phyloP scores from a whole-genome alignment of 2,113 vertebrate species.

The Entelurus aequoreus region DNA sequence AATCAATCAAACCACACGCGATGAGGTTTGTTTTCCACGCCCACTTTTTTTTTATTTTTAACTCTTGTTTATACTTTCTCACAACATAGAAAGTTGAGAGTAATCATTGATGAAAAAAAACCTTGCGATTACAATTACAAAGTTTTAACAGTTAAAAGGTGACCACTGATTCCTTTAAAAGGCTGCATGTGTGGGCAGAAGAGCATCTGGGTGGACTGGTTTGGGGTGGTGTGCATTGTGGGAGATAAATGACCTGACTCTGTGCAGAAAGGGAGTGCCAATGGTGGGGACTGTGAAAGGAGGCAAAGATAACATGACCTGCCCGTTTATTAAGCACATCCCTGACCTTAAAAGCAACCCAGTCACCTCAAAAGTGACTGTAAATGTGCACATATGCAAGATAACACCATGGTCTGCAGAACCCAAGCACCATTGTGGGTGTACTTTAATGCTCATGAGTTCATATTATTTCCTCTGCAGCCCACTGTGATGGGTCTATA shows the following conservation, averaged over 20 bases:
- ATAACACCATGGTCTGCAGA: constrained; percentile 32
- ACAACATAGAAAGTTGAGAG: neutral
- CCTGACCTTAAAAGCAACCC: constrained; percentile 12
- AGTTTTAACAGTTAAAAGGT: neutral
- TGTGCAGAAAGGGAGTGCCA: constrained; percentile 56
- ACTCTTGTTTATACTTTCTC: neutral
- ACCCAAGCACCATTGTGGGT: constrained; percentile 18
- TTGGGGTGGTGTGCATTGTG: constrained; percentile 55
- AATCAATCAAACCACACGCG: constrained; percentile 39
- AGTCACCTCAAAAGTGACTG: constrained; percentile 5
- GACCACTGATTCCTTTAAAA: constrained; percentile 10
- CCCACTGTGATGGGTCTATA: too few relatives aligned
- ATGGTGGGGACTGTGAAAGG: constrained; percentile 44
- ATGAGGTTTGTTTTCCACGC: constrained; percentile 27
- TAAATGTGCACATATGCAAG: constrained; percentile 14
- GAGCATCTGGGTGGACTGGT: constrained; percentile 42
- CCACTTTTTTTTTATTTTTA: constrained; percentile 22
- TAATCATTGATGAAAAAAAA: neutral
- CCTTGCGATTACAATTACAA: neutral
- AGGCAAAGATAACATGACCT: constrained; percentile 49
- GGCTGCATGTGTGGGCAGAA: constrained; percentile 8
- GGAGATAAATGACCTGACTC: constrained; percentile 61
- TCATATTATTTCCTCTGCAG: neutral
- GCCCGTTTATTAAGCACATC: constrained; percentile 22
- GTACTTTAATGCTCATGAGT: constrained; percentile 34